Base-by-base conservation (phyloP, 2,888 invertebrate species). In the Agriopis leucophaearia region DNA sequence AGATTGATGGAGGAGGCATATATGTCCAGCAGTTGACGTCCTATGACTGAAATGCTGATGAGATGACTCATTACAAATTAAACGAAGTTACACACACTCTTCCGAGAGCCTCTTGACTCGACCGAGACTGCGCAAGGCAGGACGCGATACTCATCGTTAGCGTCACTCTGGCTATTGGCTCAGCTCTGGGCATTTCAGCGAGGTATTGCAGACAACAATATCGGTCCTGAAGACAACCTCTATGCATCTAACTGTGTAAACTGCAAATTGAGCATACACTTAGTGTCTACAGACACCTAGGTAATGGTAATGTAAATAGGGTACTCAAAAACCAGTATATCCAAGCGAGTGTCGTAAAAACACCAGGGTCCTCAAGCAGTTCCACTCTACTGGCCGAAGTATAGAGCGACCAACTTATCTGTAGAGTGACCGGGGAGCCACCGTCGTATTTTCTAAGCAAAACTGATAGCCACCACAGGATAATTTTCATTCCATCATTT, bases 351-450 rank as follows among this genome's bases (percentile, higher is more conserved):
- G 56, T 56, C 51, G 48, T 52, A 78, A 78, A 75, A 77, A 77
- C 71, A 73, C 54, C 75, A 74, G 69, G 63, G 74, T 71, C 72
- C 74, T 75, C 71, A 70, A 72, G 65, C 70, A 70, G 78, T 79
- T 81, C 78, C 77, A 80, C 78, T 77, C 78, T 71, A 69, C 45
- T 77, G 76, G 59, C 54, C 71, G 52, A 71, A 70, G 50, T 50
- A 59, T 48, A 35, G n/a, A 13, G 16, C 16, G 47, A 58, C 47
- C 9, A 48, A 42, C 5, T 12, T 55, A 42, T 27, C 8, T n/a
- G 9, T 16, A 13, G 12, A 55, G 8, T 27, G 0, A 3, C 0
- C 5, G 42, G 1, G 12, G 55, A 36, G 27, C 42, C 27, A 55
- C 42, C 12, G 7, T 13, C 27, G 42, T 18, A 18, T n/a, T 55